These are phyloP conservation scores for Ostrea denselamellosa DNA, from an alignment of 1,140 invertebrate species.

Conservation along the genomic window DNA sequence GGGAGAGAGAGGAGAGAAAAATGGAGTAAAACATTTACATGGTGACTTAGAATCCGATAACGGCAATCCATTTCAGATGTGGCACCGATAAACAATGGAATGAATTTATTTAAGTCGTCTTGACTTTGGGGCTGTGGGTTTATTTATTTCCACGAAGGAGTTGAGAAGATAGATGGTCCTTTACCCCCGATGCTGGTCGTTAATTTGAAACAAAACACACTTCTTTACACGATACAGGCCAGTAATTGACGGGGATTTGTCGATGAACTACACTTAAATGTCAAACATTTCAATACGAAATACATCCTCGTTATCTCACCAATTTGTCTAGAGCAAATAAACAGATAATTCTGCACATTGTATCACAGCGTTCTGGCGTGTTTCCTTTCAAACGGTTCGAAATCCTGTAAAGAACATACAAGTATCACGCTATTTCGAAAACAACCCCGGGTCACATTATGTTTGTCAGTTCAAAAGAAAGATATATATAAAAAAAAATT, in stretches of 20 bases:
- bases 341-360: slow-evolving; percentile 7
- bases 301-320: slow-evolving; percentile 3
- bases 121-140: neutral
- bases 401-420: no score
- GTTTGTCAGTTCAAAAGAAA: no score
- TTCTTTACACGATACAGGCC: slow-evolving; percentile 5
- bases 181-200: neutral
- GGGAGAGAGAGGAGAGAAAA: neutral
- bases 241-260: slow-evolving; percentile 29
- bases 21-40: neutral
- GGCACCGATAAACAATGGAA: slow-evolving; percentile 1
- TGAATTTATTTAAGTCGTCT: neutral
- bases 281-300: slow-evolving; percentile 38
- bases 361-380: neutral
- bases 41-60: neutral
- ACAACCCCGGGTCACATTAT: no score
- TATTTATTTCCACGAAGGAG: neutral
- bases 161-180: slow-evolving; percentile 20
- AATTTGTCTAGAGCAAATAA: slow-evolving; percentile 32
- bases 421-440: no score
- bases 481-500: no score
- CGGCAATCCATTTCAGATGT: neutral
- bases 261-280: slow-evolving; percentile 28
- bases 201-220: slow-evolving; percentile 40
- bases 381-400: neutral